Evolutionary conservation across 2,797 vertebrate genomes (phyloP).

Genomic region (Perdix hodgsoniae): DNA sequence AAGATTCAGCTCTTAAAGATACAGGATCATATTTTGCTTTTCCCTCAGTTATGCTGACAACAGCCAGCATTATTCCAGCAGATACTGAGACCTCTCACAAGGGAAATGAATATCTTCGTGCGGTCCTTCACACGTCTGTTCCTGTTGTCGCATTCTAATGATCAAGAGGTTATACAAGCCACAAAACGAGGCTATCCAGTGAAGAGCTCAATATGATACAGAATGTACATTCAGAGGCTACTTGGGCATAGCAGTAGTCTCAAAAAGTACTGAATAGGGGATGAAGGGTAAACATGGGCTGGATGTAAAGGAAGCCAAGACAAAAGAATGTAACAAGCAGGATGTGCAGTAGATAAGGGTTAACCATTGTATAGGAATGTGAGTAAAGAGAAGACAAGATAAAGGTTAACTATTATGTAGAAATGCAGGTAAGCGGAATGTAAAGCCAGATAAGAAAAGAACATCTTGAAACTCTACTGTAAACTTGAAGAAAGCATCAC

Average conservation of each 20-base stretch:
- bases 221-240: background rate
- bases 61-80: background rate
- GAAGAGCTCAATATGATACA: background rate
- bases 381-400: too few relatives aligned
- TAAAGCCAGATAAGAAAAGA: too few relatives aligned
- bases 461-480: too few relatives aligned
- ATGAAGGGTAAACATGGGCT: too few relatives aligned
- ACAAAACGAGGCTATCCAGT: background rate
- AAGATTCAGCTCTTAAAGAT: background rate
- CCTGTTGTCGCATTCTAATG: background rate
- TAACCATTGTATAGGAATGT: too few relatives aligned
- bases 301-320: too few relatives aligned
- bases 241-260: background rate
- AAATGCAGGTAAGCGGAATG: too few relatives aligned
- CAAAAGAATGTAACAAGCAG: too few relatives aligned
- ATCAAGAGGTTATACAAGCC: background rate
- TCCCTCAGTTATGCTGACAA: background rate
- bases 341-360: too few relatives aligned
- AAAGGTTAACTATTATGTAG: too few relatives aligned
- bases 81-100: background rate
- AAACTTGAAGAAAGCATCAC: too few relatives aligned
- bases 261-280: too few relatives aligned
- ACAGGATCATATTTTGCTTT: background rate
- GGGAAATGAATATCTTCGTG: background rate
- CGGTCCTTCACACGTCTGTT: background rate